Conservation (phyloP, 2,797 vertebrate species). For the Tragelaphus oryx region DNA sequence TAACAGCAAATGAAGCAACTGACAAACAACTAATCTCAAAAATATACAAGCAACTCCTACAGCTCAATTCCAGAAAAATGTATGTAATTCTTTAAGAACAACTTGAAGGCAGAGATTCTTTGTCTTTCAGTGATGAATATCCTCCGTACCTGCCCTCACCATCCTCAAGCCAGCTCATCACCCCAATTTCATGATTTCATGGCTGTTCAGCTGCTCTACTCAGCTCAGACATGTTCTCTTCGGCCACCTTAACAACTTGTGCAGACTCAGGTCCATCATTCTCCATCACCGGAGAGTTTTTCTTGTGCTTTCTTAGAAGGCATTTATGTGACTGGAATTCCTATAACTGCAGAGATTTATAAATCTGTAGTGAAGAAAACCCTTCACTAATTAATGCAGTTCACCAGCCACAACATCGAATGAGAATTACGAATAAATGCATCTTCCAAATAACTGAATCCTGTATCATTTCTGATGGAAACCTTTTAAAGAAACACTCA, state of each 20-base stretch:
- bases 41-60: too few relatives aligned
- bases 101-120: not conserved
- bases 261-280: not conserved
- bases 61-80: too few relatives aligned
- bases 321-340: not conserved
- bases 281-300: not conserved
- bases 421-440: not conserved
- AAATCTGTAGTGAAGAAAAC: not conserved
- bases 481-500: not conserved
- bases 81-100: not conserved
- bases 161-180: not conserved
- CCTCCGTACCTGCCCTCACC: not conserved
- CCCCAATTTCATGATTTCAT: not conserved
- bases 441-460: constrained; percentile 27
- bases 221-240: too few relatives aligned
- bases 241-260: not conserved
- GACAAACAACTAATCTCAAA: too few relatives aligned
- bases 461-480: not conserved
- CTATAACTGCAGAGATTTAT: not conserved
- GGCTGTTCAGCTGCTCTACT: not conserved
- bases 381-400: not conserved
- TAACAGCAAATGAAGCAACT: too few relatives aligned
- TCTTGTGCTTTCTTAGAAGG: not conserved
- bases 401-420: not conserved
- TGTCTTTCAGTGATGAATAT: not conserved